Base-by-base conservation (phyloP, 2,797 vertebrate species). In the Halcyon badia region DNA sequence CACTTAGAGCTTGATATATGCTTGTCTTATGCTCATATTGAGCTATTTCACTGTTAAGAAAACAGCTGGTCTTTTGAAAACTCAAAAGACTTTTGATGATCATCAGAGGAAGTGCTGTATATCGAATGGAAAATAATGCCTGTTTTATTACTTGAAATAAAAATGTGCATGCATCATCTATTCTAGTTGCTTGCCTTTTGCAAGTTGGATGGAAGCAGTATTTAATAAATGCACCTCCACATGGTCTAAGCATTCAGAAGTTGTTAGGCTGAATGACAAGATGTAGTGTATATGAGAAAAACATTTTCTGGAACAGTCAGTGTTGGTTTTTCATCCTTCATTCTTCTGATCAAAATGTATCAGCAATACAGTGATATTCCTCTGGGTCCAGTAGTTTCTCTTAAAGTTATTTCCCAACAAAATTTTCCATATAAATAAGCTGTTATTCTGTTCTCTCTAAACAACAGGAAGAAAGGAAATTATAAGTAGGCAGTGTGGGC, bases 341-440 rank as follows among this genome's bases (percentile, higher is more conserved):
- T 98, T 96, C 95, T 85, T 82, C 70, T 98, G 97, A 98, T 98
- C 98, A 98, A 98, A 98, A 65, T 61, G 10, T 84, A 73, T 57
- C 78, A 85, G 87, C 69, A 93, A 37, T 30, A 49, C 54, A 41
- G 68, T 26, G 58, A n/a, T 62, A 54, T 97, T 98, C 98, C 97
- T 97, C 97, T 96, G 97, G 96, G 97, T 97, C 91, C 94, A 94
- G 64, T 89, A 95, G 93, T 96, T 97, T 82, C 16, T 94, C 48
- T 82, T 92, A 52, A 89, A 97, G 98, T 98, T 97, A 98, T 97
- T 98, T 98, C 98, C 96, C 97, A 98, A 96, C 79, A 97, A 98
- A 98, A 92, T 98, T 95, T 97, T 98, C 92, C 77, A 65, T 97
- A 97, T 98, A 98, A 98, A 98, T 98, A 98, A 98, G 97, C 98